Evolutionary conservation across 92 coral and sea anemone genomes (phyloP).

Genomic region (Desmophyllum pertusum): DNA sequence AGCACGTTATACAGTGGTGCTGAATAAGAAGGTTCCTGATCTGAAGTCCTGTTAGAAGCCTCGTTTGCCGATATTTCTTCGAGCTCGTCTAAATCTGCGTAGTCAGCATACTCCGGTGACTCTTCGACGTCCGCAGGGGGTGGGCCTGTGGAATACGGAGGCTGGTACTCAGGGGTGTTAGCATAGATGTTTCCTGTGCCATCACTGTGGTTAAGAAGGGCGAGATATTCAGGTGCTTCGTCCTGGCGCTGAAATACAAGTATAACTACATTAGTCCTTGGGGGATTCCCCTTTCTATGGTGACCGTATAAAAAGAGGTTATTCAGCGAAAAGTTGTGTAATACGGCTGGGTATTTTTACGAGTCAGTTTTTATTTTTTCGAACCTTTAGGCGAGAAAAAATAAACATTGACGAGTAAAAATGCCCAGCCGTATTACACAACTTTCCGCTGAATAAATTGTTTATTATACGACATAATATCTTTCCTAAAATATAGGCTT

Average conservation of each 20-base stretch:
- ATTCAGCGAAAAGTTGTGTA: no score
- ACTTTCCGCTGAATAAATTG: no score
- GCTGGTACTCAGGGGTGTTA: constrained; percentile 29
- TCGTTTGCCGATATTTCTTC: constrained; percentile 30
- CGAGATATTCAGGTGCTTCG: constrained; percentile 18
- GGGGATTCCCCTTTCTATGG: no score
- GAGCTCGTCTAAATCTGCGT: constrained; percentile 43
- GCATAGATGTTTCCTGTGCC: background rate
- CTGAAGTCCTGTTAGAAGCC: background rate
- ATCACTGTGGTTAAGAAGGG: constrained; percentile 14
- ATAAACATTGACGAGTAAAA: no score
- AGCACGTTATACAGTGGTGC: constrained; percentile 11
- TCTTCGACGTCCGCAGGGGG: constrained; percentile 38
- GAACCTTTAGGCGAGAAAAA: no score
- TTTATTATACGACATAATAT: no score
- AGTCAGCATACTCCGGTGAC: constrained; percentile 46
- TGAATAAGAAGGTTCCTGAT: background rate
- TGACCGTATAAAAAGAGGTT: no score
- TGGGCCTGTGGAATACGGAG: constrained; percentile 52
- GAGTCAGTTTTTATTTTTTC: no score
- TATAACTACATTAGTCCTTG: background rate
- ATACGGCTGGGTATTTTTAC: no score
- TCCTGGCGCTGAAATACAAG: background rate
- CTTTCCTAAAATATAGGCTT: no score
- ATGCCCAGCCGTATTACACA: no score